A percentile compares a stretch with the other conserved stretches of the same genome.
phyloP scores from a whole-genome alignment of 2,113 vertebrate genomes.

The Paramisgurnus dabryanus region DNA sequence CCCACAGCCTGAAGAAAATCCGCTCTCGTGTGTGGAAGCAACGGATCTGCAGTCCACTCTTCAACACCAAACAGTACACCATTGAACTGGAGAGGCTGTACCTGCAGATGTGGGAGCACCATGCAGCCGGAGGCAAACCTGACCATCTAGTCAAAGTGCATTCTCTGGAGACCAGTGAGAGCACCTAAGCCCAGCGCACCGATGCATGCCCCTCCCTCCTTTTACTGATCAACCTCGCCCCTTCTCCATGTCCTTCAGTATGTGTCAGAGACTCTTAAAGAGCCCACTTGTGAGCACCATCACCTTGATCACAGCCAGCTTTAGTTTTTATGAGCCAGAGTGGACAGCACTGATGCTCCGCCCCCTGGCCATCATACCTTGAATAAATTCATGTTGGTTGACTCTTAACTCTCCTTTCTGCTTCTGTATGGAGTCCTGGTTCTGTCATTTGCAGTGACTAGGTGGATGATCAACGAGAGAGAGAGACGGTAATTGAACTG shows the following conservation, averaged over 20 bases:
- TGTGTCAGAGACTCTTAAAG: conserved; percentile 62
- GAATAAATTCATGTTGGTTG: conserved; percentile 47
- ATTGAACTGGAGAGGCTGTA: conserved; percentile 93
- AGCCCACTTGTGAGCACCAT: conserved; percentile 61
- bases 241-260: neutral
- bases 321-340: conserved; percentile 58
- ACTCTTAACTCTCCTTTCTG: conserved; percentile 51
- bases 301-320: conserved; percentile 36
- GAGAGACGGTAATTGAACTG: conserved; percentile 56
- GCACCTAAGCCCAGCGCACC: conserved; percentile 73
- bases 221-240: neutral
- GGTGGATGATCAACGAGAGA: conserved; percentile 46
- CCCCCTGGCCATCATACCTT: conserved; percentile 38
- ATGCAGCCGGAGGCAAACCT: conserved; percentile 86
- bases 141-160: conserved; percentile 87
- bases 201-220: neutral
- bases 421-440: conserved; percentile 47
- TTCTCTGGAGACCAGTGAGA: conserved; percentile 84
- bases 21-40: conserved; percentile 96
- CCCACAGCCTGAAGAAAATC: conserved; percentile 89
- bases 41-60: conserved; percentile 94
- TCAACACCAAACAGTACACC: conserved; percentile 98
- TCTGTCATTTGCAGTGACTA: conserved; percentile 4
- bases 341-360: conserved; percentile 49
- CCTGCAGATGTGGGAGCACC: conserved; percentile 96